These are phyloP conservation scores for Metopolophium dirhodum DNA, from an alignment of 1,140 invertebrate genomes.

Conservation along the genomic window DNA sequence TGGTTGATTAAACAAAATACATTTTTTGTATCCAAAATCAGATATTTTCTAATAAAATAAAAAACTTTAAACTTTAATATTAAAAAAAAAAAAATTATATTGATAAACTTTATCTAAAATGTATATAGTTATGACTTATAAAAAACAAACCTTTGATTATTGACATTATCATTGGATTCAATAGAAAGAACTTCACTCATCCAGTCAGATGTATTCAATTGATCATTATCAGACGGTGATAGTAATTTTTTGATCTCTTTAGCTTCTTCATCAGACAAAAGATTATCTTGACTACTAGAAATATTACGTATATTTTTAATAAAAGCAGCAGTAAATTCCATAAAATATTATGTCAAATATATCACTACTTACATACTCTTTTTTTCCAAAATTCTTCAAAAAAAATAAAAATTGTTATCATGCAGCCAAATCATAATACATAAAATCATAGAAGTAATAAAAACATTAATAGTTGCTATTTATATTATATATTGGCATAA, in stretches of 20 bases:
- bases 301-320: constrained; percentile 30
- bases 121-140: neutral
- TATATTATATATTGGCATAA: neutral
- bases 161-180: constrained; percentile 32
- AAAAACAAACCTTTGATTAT: constrained; percentile 33
- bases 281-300: constrained; percentile 68
- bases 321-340: neutral
- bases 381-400: constrained; percentile 56
- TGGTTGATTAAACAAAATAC: neutral
- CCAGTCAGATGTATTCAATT: constrained; percentile 51
- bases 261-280: constrained; percentile 84
- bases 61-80: neutral
- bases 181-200: constrained; percentile 50
- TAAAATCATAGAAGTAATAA: constrained; percentile 52
- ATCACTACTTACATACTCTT: constrained; percentile 54
- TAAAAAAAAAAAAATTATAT: neutral
- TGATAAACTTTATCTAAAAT: neutral
- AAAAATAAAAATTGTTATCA: constrained; percentile 52
- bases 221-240: constrained; percentile 65
- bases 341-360: constrained; percentile 25
- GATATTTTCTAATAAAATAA: neutral
- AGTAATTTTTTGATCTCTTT: constrained; percentile 81
- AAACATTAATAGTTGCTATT: constrained; percentile 49
- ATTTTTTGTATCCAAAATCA: neutral
- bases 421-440: constrained; percentile 51